Percentiles rank a stretch among this genome's conserved stretches.
These are phyloP conservation scores for Oryzias melastigma DNA, from an alignment of 2,113 vertebrate genomes.

Conservation along the genomic window DNA sequence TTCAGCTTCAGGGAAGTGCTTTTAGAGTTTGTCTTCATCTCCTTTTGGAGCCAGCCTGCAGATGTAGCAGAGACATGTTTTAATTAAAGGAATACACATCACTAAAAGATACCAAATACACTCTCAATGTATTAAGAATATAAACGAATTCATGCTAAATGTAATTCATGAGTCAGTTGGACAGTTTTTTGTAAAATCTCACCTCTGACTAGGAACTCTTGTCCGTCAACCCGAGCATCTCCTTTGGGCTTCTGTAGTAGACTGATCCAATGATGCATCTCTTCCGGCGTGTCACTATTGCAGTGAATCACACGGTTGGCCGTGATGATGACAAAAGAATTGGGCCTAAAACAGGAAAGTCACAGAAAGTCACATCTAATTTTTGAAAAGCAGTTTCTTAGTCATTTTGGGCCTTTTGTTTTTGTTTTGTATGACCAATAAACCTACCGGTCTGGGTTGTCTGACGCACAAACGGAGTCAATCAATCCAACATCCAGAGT, in stretches of 20 bases:
- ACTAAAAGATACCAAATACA: too few species aligned
- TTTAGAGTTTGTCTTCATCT: constrained; percentile 87
- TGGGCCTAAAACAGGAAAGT: constrained; percentile 76
- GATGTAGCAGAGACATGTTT: too few species aligned
- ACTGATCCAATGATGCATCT: constrained; percentile 96
- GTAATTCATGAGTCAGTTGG: too few species aligned
- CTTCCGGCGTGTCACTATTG: constrained; percentile 89
- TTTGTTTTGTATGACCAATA: not conserved
- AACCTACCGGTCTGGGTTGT: constrained; percentile 89
- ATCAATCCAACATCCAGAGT: constrained; percentile 91
- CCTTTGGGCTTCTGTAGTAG: constrained; percentile 91
- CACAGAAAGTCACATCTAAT: not conserved
- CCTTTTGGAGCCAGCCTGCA: constrained; percentile 90
- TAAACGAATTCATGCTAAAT: too few species aligned
- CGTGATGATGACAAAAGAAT: constrained; percentile 94
- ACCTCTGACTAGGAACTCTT: constrained; percentile 92
- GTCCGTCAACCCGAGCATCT: constrained; percentile 87
- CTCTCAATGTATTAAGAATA: too few species aligned
- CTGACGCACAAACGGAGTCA: constrained; percentile 92
- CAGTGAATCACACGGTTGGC: constrained; percentile 93
- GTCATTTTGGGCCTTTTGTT: not conserved
- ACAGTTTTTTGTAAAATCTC: not conserved
- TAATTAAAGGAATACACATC: too few species aligned
- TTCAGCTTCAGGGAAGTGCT: constrained; percentile 89
- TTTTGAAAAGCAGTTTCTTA: not conserved